Evolutionary conservation across 2,797 vertebrate genomes (phyloP), one percentile per base, ranked within the genome.

Genomic region (Scyliorhinus canicula): DNA sequence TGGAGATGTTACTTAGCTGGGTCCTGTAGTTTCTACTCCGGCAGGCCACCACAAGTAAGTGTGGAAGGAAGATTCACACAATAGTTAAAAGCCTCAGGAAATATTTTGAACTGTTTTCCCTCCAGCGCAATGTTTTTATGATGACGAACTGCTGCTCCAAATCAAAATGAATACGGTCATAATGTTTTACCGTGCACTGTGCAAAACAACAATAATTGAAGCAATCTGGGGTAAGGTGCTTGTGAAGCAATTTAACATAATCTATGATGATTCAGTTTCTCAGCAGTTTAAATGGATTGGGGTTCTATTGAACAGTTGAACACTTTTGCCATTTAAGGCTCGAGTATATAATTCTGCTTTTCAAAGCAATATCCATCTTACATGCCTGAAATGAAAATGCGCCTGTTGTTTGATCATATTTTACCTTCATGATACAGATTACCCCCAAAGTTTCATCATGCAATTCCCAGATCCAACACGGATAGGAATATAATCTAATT

Each of bases 181-280:
- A 91, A 91, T 65, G 60, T 65, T 63, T 91, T 91, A 63, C 85
- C 21, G 12, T 7, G 55, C 47, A 86, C 86, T n/a, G 50, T 60
- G 40, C 55, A 90, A 90, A 90, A 90, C 40, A 60, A 88, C 52
- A 91, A 26, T 91, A 91, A 44, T 63, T 91, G 88, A 91, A 91
- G 88, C 88, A 91, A 91, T 91, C 88, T 4, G 26, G 60, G 7
- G 21, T n/a, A n/a, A 63, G 35, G 88, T 63, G 57, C 60, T 91
- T 63, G 88, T 2, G 60, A 63, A 91, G 88, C 88, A 91, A 65
- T 65, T 91, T 91, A 91, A 91, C 60, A 91, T 91, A 65, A 91
- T 91, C n/a, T 40, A 26, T 91, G 57, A 65, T 91, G 57, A 65
- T 40, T 91, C 88, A 44, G 35, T 91, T 91, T 91, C 57, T 65